Conservation (phyloP, 2,888 invertebrate genomes). For the Emmelina monodactyla region DNA sequence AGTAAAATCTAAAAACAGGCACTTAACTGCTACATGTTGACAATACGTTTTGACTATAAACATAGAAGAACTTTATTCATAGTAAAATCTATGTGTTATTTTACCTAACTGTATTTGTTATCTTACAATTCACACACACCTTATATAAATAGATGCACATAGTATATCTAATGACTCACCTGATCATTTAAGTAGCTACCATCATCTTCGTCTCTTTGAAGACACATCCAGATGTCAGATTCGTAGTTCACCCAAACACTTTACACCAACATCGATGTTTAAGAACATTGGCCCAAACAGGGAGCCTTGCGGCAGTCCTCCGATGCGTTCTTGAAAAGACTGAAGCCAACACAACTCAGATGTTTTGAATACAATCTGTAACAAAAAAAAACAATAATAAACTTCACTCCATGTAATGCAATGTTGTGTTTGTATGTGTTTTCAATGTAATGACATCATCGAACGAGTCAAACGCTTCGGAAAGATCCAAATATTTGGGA, state of each 20-base stretch:
- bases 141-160: too few species aligned
- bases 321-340: conserved; percentile 33
- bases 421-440: conserved; percentile 26
- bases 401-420: conserved; percentile 28
- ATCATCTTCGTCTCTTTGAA: conserved; percentile 52
- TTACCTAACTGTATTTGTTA: too few species aligned
- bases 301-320: conserved; percentile 43
- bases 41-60: too few species aligned
- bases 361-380: conserved; percentile 65
- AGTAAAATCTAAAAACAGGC: too few species aligned
- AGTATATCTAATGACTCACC: too few species aligned
- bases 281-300: conserved; percentile 22
- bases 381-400: conserved; percentile 63
- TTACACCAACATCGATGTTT: conserved; percentile 21
- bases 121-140: background rate
- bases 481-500: conserved; percentile 6
- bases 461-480: conserved; percentile 22
- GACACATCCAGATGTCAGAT: conserved; percentile 49
- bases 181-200: conserved; percentile 42
- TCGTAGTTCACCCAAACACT: conserved; percentile 22
- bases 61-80: too few species aligned
- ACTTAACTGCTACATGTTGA: too few species aligned
- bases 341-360: conserved; percentile 33
- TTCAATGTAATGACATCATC: conserved; percentile 20
- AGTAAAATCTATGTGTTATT: too few species aligned